phyloP scores from a whole-genome alignment of 2,113 vertebrate species.

The Cettia cetti region DNA sequence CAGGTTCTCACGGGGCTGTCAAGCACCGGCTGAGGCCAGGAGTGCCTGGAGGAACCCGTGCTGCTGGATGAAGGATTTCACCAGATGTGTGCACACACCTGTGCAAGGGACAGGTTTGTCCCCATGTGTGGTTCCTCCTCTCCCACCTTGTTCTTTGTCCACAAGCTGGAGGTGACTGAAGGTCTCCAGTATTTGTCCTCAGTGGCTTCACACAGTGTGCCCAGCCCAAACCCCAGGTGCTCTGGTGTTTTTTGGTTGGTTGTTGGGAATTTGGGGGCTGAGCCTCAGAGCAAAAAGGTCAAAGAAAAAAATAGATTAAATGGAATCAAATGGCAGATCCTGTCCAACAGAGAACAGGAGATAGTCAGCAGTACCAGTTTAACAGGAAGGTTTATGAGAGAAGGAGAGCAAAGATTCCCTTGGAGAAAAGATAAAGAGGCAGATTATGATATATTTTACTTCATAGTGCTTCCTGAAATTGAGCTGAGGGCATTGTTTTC shows the following conservation, averaged over 20 bases:
- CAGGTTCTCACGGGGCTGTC: not conserved
- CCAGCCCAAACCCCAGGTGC: not conserved
- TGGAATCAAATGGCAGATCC: not conserved
- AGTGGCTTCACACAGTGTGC: not conserved
- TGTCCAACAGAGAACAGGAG: not conserved
- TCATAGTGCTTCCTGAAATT: slow-evolving; percentile 21
- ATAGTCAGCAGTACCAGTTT: not conserved
- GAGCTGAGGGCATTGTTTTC: slow-evolving; percentile 40
- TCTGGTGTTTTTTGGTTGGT: not conserved
- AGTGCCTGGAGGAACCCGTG: rapidly evolving
- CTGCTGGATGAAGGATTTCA: not conserved
- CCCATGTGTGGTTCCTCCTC: rapidly evolving
- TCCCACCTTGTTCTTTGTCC: not conserved
- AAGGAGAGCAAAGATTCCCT: slow-evolving; percentile 3
- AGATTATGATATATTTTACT: slow-evolving; percentile 28
- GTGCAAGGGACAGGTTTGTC: not conserved
- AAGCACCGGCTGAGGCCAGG: not conserved
- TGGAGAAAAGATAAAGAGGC: slow-evolving; percentile 28
- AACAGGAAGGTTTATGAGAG: slow-evolving; percentile 22
- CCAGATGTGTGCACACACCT: too few species aligned
- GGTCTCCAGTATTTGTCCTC: not conserved
- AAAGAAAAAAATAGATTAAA: not conserved
- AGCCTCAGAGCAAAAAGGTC: not conserved
- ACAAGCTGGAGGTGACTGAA: not conserved
- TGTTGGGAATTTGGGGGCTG: not conserved